Evolutionary conservation across 2,797 vertebrate species (phyloP).

Genomic region (Microhierax caerulescens): DNA sequence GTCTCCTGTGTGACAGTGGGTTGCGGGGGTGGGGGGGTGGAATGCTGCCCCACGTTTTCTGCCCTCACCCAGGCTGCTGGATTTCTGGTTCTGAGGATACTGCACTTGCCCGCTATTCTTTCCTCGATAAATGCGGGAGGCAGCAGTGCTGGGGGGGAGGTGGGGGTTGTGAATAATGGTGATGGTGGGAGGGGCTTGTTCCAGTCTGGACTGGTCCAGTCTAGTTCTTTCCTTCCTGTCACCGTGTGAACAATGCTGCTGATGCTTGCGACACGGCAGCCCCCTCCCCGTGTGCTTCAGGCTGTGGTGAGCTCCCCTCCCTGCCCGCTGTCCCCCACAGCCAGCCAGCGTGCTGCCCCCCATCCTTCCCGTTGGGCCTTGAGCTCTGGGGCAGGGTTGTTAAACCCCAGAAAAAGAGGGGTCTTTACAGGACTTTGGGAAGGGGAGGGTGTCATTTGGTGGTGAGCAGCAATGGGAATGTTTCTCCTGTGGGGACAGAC

Average conservation of each 20-base stretch:
- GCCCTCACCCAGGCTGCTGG: not conserved
- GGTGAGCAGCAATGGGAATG: not conserved
- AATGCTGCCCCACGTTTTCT: not conserved
- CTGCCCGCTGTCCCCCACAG: not conserved
- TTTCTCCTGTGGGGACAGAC: not conserved
- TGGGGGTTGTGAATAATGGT: slow-evolving; percentile 53
- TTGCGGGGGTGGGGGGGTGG: too few species aligned
- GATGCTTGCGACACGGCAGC: slow-evolving; percentile 26
- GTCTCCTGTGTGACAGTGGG: not conserved
- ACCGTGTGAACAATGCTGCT: slow-evolving; percentile 72
- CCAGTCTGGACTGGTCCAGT: slow-evolving; percentile 77
- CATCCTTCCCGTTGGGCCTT: fast-evolving
- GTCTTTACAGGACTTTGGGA: not conserved
- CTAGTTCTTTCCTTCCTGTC: slow-evolving; percentile 76
- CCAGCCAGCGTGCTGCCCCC: not conserved
- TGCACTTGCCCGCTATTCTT: slow-evolving; percentile 25
- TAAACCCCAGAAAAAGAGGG: not conserved
- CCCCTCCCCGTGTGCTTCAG: not conserved
- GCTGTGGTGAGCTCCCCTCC: not conserved
- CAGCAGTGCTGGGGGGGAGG: not conserved
- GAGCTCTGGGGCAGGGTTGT: not conserved
- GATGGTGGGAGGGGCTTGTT: slow-evolving; percentile 73
- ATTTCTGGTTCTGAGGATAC: not conserved
- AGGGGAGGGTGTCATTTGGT: not conserved
- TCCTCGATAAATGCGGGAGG: slow-evolving; percentile 5